phyloP scores from a whole-genome alignment of 2,113 vertebrate species.

The Chaenogobius annularis region DNA sequence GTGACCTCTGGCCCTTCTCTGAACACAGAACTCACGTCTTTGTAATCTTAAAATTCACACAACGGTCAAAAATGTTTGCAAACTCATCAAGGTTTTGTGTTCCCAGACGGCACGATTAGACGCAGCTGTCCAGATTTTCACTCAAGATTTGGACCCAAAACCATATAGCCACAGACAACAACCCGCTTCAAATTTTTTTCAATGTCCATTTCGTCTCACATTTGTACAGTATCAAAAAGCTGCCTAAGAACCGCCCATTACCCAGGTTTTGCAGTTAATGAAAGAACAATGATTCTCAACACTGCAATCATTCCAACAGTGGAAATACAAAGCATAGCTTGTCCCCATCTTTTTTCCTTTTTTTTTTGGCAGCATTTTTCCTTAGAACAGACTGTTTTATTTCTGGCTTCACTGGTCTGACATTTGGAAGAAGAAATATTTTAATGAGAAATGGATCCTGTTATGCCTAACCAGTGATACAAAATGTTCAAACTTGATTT shows the following conservation, averaged over 20 bases:
- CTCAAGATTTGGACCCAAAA: neutral
- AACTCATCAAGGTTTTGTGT: conserved; percentile 6
- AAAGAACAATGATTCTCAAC: conserved; percentile 13
- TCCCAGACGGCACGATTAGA: conserved; percentile 1
- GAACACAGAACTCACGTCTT: neutral
- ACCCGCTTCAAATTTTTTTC: neutral
- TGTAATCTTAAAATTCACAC: conserved; percentile 27
- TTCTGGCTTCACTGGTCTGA: neutral
- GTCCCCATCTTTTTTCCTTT: conserved; percentile 8
- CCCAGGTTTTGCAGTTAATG: neutral
- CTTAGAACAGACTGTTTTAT: neutral
- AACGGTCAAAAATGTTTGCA: conserved; percentile 37
- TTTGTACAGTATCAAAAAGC: neutral
- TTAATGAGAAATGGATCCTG: neutral
- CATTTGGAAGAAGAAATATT: neutral
- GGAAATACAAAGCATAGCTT: conserved; percentile 19
- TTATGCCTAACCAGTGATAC: neutral
- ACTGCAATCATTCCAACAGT: conserved; percentile 12
- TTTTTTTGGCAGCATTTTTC: conserved; percentile 3
- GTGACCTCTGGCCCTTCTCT: neutral
- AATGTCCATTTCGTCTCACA: neutral
- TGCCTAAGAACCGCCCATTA: neutral
- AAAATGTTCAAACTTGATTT: no score
- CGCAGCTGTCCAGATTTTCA: neutral
- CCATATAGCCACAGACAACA: neutral